Conservation (phyloP, 2,113 vertebrate genomes). For the Paraplagusia blochii region DNA sequence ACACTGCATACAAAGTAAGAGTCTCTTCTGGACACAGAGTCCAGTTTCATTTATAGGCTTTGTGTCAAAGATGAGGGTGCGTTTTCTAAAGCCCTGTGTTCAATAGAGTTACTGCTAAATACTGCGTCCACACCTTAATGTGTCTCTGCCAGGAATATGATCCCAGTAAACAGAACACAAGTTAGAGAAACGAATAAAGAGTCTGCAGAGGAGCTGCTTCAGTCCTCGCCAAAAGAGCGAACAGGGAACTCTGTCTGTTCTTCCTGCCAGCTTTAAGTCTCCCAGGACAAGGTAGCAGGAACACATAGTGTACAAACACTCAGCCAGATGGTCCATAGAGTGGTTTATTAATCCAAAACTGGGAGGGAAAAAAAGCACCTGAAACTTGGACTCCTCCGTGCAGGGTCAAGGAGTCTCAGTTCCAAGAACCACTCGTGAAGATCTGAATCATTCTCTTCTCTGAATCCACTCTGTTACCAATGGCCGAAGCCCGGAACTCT, state of each 20-base stretch:
- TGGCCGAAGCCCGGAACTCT: too few species aligned
- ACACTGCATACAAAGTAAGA: constrained; percentile 18
- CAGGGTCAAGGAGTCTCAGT: too few species aligned
- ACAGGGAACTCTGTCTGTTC: background rate
- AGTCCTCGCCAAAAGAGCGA: background rate
- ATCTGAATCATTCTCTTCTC: too few species aligned
- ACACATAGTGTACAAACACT: background rate
- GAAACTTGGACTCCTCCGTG: background rate
- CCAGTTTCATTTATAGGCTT: too few species aligned
- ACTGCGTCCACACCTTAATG: background rate
- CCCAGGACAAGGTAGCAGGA: background rate
- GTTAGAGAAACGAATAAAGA: background rate
- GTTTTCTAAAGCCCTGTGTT: too few species aligned
- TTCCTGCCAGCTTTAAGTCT: background rate
- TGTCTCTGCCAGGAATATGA: background rate
- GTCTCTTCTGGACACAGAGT: constrained; percentile 28
- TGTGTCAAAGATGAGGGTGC: too few species aligned
- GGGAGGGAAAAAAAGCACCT: background rate
- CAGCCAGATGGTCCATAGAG: background rate
- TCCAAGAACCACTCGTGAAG: too few species aligned
- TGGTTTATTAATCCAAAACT: background rate
- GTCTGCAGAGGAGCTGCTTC: background rate
- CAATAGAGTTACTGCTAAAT: background rate
- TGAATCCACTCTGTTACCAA: too few species aligned
- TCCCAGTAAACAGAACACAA: background rate